Base-by-base conservation (phyloP, 2,113 vertebrate species). In the Pan paniscus region DNA sequence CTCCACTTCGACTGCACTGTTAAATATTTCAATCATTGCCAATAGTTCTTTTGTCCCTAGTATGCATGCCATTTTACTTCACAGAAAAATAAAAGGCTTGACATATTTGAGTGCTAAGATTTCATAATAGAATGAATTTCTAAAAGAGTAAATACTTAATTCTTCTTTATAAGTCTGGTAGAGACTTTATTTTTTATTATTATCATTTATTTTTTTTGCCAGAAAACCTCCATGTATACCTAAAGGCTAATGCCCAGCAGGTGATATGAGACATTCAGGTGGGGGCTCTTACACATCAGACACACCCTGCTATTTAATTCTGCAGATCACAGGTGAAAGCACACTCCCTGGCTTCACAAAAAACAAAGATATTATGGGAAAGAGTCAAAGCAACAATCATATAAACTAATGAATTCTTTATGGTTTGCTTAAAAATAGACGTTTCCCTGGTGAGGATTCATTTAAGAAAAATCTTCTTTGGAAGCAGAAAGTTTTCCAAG, bases 401-500 rank as follows among this genome's bases (percentile, higher is more conserved):
- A 10, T 14, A 11, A 85, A 81, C 25, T 55, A 92, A 86, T 55
- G 32, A 17, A 35, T 86, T 87, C 22, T 46, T 85, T 80, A 38
- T 9, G 9, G 67, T 32, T 86, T 50, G 16, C 40, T 72, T 75
- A 48, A 80, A 96, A 90, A 25, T 17, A 30, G 50, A 25, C 17
- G 67, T 70, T 64, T 76, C 27, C 40, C 38, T 80, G 76, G 27
- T 32, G 27, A 93, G 1, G 13, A 85, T 38, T 83, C 38, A 30
- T 81, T 76, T 94, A 25, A 18, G 9, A 32, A 64, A 89, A 27
- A 70, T 73, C 27, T 88, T 73, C 27, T 88, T 43, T 30, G 30
- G 72, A 95, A 97, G 38, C 67, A 76, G n/a, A 73, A 94, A 67
- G 11, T 86, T 93, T 91, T 91, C 83, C 46, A 59, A 78, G 38